Base-by-base conservation (phyloP, 2,888 invertebrate genomes). In the Pseudococcus jackbeardsleyi region DNA sequence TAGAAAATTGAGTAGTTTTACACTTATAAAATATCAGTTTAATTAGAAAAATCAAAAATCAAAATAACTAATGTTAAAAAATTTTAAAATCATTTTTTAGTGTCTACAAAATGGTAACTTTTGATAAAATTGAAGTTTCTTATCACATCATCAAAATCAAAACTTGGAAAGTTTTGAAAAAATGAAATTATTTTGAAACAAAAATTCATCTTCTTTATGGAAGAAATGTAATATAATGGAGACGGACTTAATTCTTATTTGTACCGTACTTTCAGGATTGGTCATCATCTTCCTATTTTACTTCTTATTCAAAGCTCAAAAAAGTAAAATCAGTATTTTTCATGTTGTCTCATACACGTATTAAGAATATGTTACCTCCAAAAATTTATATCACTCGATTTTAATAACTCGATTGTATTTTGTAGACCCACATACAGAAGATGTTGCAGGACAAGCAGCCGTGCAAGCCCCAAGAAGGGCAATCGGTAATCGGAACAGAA, bases 291-390 rank as follows among this genome's bases (percentile, higher is more conserved):
- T 54, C n/a, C 39, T 89, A 17, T 85, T 89, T 11, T 89, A 77
- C 79, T 86, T 85, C 68, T 48, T 89, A 11, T 89, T 89, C 77
- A 86, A 59, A 42, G 26, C 19, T 48, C 89, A 89, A 79, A 79
- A 82, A 84, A 54, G 50, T 48, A 50, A 39, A 39, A 84, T 39
- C 22, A 54, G 84, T 88, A 39, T 26, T 46, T 42, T 33, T 9
- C 6, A 15, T 19, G 17, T 64, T 68, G 6, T 17, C 64, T 3
- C 1, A 2, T 33, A 33, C 26, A 33, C 26, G 26, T 33, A 33
- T 9, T 72, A 26, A 85, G 12, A 68, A 6, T 33, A 72, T 15
- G 26, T 11, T 26, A 26, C 12, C 19, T 11, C 17, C 17, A 26
- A 64, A 64, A 22, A 59, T n/a, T 59, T 0, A 0, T n/a, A 11